phyloP scores from a whole-genome alignment of 2,888 invertebrate species.

The Saturnia pavonia region DNA sequence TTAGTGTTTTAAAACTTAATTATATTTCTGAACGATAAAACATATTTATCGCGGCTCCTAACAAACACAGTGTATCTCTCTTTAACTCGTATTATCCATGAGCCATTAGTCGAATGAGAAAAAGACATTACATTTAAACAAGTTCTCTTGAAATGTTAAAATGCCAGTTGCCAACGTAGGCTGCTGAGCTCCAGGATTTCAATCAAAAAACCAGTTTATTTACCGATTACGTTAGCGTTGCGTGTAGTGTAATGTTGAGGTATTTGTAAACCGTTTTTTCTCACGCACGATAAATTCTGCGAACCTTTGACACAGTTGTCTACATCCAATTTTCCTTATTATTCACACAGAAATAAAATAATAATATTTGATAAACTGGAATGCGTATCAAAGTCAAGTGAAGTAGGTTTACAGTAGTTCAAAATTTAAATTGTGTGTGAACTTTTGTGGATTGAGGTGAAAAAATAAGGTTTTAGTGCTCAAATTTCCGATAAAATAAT shows the following conservation, averaged over 20 bases:
- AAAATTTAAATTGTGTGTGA: slow-evolving; percentile 65
- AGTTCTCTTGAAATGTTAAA: background rate
- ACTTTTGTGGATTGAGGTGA: slow-evolving; percentile 65
- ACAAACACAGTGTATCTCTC: background rate
- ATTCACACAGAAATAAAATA: slow-evolving; percentile 14
- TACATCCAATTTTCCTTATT: slow-evolving; percentile 26
- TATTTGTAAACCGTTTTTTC: slow-evolving; percentile 45
- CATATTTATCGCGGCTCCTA: background rate
- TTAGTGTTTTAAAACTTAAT: background rate
- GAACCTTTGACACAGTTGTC: slow-evolving; percentile 33
- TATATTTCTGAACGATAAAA: background rate
- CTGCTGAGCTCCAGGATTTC: slow-evolving; percentile 20
- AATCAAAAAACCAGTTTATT: slow-evolving; percentile 77
- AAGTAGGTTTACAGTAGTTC: slow-evolving; percentile 66
- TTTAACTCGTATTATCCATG: background rate
- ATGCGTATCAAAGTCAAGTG: slow-evolving; percentile 27
- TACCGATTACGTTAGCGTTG: slow-evolving; percentile 60
- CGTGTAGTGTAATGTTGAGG: slow-evolving; percentile 39
- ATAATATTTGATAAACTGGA: slow-evolving; percentile 23
- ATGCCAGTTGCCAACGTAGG: slow-evolving; percentile 12
- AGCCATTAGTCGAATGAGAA: background rate
- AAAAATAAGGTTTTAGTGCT: slow-evolving; percentile 30
- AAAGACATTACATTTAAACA: background rate
- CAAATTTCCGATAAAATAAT: background rate
- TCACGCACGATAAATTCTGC: slow-evolving; percentile 38